Base-by-base conservation (phyloP, 1,140 invertebrate genomes). In the Neodiprion virginianus region DNA sequence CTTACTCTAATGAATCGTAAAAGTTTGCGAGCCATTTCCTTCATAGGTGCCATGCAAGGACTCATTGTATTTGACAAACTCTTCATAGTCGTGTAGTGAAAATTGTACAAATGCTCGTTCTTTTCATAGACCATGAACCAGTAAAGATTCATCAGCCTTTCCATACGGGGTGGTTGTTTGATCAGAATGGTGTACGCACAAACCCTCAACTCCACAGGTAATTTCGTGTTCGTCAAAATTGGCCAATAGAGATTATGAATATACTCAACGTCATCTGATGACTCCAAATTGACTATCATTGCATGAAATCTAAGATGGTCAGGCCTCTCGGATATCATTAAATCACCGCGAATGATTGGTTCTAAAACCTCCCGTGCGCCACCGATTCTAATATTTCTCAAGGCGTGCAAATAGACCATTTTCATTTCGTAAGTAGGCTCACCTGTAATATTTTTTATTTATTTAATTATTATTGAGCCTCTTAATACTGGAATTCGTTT, bases 61-160 rank as follows among this genome's bases (percentile, higher is more conserved):
- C 86, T 81, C 9, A 80, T 81, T 8, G 84, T 83, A 70, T 84
- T 79, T 0, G 84, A 78, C n/a, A 89, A 72, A 40, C 80, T 79
- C 74, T 85, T 79, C n/a, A 89, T 66, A 0, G 84, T 87, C 1
- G 83, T 87, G 65, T 89, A 81, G 75, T 88, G 84, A 69, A 86
- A 88, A 70, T 86, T 86, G 75, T 89, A 89, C 7, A 90, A 76
- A 75, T 88, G 83, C 28, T 83, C 73, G 69, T 87, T 78, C 8
- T 76, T 79, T 74, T 89, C 87, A 10, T 83, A 69, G 11, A 81
- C 74, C 87, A 90, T 88, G 10, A 85, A 79, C 83, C 84, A 87
- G 69, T 87, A 84, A 9, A 90, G 78, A 65, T 86, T 87, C 75
- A 86, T 80, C 12, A 88, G 69, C 48, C 78, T 76, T 7, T 79